Conservation (phyloP, 1,140 invertebrate species). For the Chelonus insularis region DNA sequence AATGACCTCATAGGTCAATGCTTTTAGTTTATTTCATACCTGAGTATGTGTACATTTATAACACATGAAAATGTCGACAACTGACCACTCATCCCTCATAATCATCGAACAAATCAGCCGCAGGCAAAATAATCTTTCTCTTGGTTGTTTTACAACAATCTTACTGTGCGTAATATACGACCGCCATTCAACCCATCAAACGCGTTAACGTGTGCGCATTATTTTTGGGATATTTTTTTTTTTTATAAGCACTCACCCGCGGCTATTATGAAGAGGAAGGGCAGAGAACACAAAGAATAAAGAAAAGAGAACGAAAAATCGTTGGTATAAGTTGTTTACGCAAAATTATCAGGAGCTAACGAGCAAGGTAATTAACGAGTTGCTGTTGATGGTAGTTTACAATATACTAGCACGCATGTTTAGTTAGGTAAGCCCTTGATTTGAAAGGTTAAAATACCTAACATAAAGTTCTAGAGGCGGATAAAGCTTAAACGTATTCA, state of each 20-base stretch:
- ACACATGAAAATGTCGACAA: neutral
- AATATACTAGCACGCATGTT: neutral
- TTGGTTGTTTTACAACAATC: neutral
- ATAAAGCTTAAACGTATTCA: neutral
- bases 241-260: neutral
- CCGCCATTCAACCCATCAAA: neutral
- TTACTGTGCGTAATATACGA: neutral
- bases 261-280: neutral
- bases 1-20: too few relatives aligned
- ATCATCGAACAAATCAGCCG: neutral
- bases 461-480: neutral
- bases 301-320: slow-evolving; percentile 32
- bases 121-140: neutral
- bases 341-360: slow-evolving; percentile 46
- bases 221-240: neutral
- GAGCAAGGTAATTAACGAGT: slow-evolving; percentile 43
- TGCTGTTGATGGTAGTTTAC: slow-evolving; percentile 8
- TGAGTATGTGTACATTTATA: too few relatives aligned
- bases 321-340: slow-evolving; percentile 40
- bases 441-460: too few relatives aligned
- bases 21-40: too few relatives aligned
- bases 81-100: neutral
- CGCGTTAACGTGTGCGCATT: slow-evolving; percentile 1
- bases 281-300: too few relatives aligned
- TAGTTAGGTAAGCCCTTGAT: too few relatives aligned